Conservation (phyloP, 2,888 invertebrate genomes). For the Schizotus pectinicornis region DNA sequence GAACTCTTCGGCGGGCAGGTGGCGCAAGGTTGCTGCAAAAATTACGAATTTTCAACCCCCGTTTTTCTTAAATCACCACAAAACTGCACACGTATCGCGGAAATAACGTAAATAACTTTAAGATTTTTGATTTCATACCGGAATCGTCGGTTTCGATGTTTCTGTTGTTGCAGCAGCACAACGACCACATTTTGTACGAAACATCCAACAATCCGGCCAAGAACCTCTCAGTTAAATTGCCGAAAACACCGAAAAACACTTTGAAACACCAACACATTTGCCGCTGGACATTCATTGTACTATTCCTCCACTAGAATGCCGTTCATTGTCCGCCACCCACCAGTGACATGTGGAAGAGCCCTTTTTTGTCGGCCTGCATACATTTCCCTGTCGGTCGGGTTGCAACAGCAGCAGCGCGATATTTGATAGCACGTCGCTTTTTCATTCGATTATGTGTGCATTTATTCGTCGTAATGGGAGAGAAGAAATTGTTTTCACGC, state of each 20-base stretch:
- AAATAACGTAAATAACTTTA: not conserved
- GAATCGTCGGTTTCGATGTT: conserved; percentile 8
- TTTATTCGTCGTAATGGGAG: too few relatives aligned
- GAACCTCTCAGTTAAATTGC: conserved; percentile 49
- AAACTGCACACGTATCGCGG: not conserved
- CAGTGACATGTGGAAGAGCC: conserved; percentile 15
- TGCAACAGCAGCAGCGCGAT: too few relatives aligned
- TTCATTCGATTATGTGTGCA: too few relatives aligned
- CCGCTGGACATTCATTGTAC: conserved; percentile 28
- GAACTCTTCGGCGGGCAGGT: conserved; percentile 57
- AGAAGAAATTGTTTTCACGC: too few relatives aligned
- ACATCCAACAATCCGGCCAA: conserved; percentile 44
- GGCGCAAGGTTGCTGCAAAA: too few relatives aligned
- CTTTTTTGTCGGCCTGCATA: conserved; percentile 4
- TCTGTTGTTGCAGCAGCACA: conserved; percentile 41
- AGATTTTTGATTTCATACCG: conserved; percentile 11
- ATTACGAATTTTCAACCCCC: not conserved
- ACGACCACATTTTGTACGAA: conserved; percentile 48
- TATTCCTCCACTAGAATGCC: conserved; percentile 17
- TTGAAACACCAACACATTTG: conserved; percentile 51
- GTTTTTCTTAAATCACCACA: not conserved
- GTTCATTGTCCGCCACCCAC: conserved; percentile 12
- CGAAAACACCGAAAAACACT: conserved; percentile 51
- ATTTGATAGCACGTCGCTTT: too few relatives aligned
- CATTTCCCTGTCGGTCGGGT: too few relatives aligned